Evolutionary conservation across 1,140 invertebrate genomes (phyloP).

Genomic region (Atta colombica): DNA sequence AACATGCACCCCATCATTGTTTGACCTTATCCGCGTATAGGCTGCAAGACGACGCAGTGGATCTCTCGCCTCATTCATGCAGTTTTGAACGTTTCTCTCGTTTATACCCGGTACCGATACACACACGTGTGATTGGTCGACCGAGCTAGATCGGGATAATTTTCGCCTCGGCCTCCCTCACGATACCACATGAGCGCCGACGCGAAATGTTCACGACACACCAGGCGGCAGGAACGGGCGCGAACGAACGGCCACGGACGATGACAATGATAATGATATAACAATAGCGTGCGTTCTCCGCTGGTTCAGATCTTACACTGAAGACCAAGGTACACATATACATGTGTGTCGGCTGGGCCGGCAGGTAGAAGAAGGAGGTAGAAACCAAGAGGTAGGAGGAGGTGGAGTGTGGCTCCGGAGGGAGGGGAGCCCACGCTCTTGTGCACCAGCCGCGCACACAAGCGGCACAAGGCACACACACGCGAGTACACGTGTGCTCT

Average conservation of each 20-base stretch:
- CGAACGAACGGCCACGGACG: slow-evolving; percentile 69
- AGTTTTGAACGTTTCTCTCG: slow-evolving; percentile 21
- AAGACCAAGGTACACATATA: slow-evolving; percentile 86
- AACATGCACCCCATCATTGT: slow-evolving; percentile 36
- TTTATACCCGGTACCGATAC: slow-evolving; percentile 25
- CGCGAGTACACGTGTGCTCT: neutral
- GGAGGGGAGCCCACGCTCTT: slow-evolving; percentile 78
- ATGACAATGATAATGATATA: slow-evolving; percentile 86
- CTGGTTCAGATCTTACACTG: slow-evolving; percentile 87
- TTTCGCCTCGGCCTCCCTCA: neutral
- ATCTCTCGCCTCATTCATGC: slow-evolving; percentile 16
- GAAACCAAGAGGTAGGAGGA: slow-evolving; percentile 73
- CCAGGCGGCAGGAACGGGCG: slow-evolving; percentile 62
- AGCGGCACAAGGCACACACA: slow-evolving; percentile 36
- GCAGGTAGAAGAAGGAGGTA: slow-evolving; percentile 80
- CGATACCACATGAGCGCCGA: slow-evolving; percentile 44
- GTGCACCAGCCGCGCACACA: slow-evolving; percentile 79
- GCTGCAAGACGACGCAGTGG: slow-evolving; percentile 10
- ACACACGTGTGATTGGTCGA: neutral
- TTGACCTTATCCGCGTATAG: slow-evolving; percentile 44
- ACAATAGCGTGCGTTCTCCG: slow-evolving; percentile 87
- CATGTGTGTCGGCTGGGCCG: slow-evolving; percentile 82
- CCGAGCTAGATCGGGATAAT: slow-evolving; percentile 16
- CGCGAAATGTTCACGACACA: slow-evolving; percentile 54
- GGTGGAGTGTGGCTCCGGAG: slow-evolving; percentile 79